phyloP scores from a whole-genome alignment of 2,888 invertebrate species.

The Cheilosia soror region DNA sequence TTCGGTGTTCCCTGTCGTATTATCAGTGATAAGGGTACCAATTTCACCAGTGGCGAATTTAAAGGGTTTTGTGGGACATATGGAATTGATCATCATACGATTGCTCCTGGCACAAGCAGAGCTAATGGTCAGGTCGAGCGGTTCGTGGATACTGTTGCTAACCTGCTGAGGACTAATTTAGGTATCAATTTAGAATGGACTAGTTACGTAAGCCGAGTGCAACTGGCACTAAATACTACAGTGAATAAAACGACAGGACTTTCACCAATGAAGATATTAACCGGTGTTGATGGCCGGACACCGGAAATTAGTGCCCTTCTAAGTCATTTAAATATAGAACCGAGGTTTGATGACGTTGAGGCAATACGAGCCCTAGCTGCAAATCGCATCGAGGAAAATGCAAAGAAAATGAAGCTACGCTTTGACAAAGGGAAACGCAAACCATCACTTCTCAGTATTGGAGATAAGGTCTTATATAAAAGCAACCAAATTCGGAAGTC shows the following conservation, averaged over 20 bases:
- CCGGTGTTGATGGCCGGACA: constrained; percentile 33
- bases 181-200: too few relatives aligned
- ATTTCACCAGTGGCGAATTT: constrained; percentile 16
- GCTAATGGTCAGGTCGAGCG: not conserved
- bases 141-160: too few relatives aligned
- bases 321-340: constrained; percentile 9
- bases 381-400: constrained; percentile 12
- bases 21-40: constrained; percentile 28
- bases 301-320: constrained; percentile 37
- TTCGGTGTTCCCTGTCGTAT: constrained; percentile 26
- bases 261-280: constrained; percentile 7
- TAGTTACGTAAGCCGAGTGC: too few relatives aligned
- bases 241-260: constrained; percentile 16
- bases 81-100: constrained; percentile 39
- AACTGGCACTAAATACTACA: constrained; percentile 6
- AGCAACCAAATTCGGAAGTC: constrained; percentile 23
- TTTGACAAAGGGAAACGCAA: constrained; percentile 19
- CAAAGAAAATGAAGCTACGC: constrained; percentile 2
- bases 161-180: too few relatives aligned
- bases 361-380: constrained; percentile 11
- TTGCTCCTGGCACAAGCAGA: constrained; percentile 17
- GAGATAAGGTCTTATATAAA: constrained; percentile 19
- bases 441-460: constrained; percentile 2
- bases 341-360: constrained; percentile 10
- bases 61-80: constrained; percentile 15